phyloP scores from a whole-genome alignment of 2,888 invertebrate species.

The Drosophila subquinaria region DNA sequence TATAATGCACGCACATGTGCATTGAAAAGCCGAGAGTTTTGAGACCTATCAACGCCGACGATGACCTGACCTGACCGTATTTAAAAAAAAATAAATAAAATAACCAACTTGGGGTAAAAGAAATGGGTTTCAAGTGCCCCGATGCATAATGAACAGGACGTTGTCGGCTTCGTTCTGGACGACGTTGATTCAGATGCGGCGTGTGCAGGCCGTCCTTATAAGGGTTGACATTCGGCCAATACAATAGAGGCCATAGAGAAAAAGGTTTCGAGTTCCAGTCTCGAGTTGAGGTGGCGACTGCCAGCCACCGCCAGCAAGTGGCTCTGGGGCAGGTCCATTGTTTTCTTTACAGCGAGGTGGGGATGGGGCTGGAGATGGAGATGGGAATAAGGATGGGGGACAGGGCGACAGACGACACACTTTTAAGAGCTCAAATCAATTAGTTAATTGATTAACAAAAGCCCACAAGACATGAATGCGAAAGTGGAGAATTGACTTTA shows the following conservation, averaged over 20 bases:
- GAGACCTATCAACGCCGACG: conserved; percentile 54
- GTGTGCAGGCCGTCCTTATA: conserved; percentile 59
- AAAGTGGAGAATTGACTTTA: conserved; percentile 3
- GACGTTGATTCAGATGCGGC: conserved; percentile 45
- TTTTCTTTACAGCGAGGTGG: conserved; percentile 26
- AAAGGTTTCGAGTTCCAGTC: conserved; percentile 42
- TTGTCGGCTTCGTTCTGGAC: conserved; percentile 48
- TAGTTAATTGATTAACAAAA: conserved; percentile 82
- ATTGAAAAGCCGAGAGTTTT: conserved; percentile 43
- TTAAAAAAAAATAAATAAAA: conserved; percentile 29
- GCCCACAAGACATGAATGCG: conserved; percentile 25
- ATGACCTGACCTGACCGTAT: conserved; percentile 41
- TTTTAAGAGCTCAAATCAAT: conserved; percentile 79
- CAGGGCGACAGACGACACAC: conserved; percentile 60
- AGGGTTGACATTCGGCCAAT: conserved; percentile 72
- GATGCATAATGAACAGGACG: conserved; percentile 75
- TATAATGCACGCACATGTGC: conserved; percentile 75
- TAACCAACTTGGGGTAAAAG: conserved; percentile 53
- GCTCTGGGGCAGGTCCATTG: conserved; percentile 50
- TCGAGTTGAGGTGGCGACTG: conserved; percentile 70
- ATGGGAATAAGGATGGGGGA: conserved; percentile 14
- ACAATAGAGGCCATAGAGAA: conserved; percentile 49
- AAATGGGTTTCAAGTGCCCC: conserved; percentile 73
- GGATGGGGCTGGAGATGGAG: neutral
- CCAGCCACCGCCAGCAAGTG: conserved; percentile 61